Conservation (phyloP, 2,888 invertebrate genomes). For the Cinara cedri region DNA sequence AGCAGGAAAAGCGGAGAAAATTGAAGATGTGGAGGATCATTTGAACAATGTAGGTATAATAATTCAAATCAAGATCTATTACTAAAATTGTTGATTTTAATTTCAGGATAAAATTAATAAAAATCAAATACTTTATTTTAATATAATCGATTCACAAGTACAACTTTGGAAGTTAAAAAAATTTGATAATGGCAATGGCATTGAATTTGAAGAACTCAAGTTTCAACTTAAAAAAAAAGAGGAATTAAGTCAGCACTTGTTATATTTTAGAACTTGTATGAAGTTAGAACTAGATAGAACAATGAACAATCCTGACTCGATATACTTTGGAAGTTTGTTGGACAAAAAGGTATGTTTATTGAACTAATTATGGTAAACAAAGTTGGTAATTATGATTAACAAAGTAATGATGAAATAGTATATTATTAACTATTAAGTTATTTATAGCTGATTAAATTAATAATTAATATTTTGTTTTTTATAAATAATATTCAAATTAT, state of each 20-base stretch:
- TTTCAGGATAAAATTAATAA: conserved; percentile 28
- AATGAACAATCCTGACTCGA: neutral
- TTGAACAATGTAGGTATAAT: neutral
- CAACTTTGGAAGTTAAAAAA: conserved; percentile 24
- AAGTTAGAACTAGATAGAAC: conserved; percentile 35
- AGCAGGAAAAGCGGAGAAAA: conserved; percentile 16
- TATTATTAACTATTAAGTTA: too few relatives aligned
- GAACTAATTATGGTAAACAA: neutral
- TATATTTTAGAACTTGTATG: conserved; percentile 47
- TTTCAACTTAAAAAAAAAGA: conserved; percentile 33
- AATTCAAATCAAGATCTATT: neutral
- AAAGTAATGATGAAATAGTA: too few relatives aligned
- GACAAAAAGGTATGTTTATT: conserved; percentile 42
- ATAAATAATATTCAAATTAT: too few relatives aligned
- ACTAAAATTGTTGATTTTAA: neutral
- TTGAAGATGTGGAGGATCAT: conserved; percentile 28
- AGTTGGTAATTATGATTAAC: too few relatives aligned
- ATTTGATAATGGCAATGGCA: neutral
- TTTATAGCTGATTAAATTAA: too few relatives aligned
- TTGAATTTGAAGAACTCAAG: conserved; percentile 19
- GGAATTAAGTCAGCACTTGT: conserved; percentile 17
- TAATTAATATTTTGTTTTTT: too few relatives aligned
- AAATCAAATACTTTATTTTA: conserved; percentile 23
- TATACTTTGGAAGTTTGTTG: conserved; percentile 1
- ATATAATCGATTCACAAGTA: neutral